These are phyloP conservation scores for Aproaerema taeniolella DNA, from an alignment of 2,888 invertebrate species.

Conservation along the genomic window DNA sequence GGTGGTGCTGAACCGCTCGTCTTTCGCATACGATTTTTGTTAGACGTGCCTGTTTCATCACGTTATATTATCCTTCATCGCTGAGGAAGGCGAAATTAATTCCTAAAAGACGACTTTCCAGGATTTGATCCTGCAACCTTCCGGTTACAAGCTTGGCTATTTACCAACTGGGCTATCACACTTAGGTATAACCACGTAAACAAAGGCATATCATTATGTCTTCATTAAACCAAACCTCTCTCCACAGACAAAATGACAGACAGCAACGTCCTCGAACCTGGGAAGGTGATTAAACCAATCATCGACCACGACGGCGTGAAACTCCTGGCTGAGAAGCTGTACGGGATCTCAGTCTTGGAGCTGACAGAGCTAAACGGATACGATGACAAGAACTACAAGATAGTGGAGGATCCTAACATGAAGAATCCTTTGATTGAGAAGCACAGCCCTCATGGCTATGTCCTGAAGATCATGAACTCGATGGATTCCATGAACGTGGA, in stretches of 20 bases:
- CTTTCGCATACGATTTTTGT: no score
- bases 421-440: slow-evolving; percentile 78
- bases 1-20: no score
- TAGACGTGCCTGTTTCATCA: no score
- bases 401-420: slow-evolving; percentile 76
- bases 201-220: no score
- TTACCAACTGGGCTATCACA: no score
- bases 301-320: slow-evolving; percentile 72
- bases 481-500: slow-evolving; percentile 84
- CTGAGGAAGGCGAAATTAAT: no score
- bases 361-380: slow-evolving; percentile 83
- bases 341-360: slow-evolving; percentile 77
- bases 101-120: no score
- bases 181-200: no score
- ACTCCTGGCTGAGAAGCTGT: slow-evolving; percentile 75
- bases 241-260: neutral
- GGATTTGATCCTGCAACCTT: no score
- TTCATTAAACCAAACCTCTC: no score
- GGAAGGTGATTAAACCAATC: slow-evolving; percentile 75
- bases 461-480: slow-evolving; percentile 90
- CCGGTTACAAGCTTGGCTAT: no score
- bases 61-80: no score
- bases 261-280: slow-evolving; percentile 60
- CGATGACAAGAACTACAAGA: slow-evolving; percentile 87
- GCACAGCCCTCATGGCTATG: slow-evolving; percentile 80